phyloP scores from a whole-genome alignment of 2,888 invertebrate genomes.

The Scelioninae gen. 1 region DNA sequence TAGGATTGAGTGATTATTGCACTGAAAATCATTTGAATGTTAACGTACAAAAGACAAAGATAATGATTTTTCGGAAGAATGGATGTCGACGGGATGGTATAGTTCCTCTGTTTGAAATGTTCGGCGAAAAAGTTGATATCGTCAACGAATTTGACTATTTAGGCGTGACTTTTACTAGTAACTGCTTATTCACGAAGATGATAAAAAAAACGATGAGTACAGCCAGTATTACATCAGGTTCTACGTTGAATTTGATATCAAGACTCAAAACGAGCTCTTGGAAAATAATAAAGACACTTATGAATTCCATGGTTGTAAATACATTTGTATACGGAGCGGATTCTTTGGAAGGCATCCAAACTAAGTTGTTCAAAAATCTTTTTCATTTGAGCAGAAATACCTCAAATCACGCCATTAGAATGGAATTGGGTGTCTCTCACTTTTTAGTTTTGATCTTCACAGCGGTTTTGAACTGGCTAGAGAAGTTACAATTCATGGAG shows the following conservation, averaged over 20 bases:
- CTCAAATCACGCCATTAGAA: conserved; percentile 3
- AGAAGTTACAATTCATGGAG: not conserved
- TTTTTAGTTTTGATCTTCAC: conserved; percentile 5
- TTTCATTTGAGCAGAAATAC: not conserved
- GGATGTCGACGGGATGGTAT: conserved; percentile 7
- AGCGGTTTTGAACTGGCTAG: conserved; percentile 12
- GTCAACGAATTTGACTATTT: conserved; percentile 12
- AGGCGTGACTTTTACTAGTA: conserved; percentile 5
- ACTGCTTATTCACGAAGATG: not conserved
- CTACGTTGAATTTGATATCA: not conserved
- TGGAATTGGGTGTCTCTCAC: not conserved
- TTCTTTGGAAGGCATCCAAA: conserved; percentile 3
- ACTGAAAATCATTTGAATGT: not conserved
- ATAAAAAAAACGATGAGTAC: not conserved
- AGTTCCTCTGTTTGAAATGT: not conserved
- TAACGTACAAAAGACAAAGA: conserved; percentile 21
- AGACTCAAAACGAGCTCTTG: conserved; percentile 5
- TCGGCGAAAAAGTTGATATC: conserved; percentile 11
- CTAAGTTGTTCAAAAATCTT: conserved; percentile 8
- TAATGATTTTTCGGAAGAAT: conserved; percentile 17
- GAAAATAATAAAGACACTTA: conserved; percentile 4
- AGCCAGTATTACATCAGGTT: not conserved
- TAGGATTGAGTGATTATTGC: not conserved
- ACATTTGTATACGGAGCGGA: conserved; percentile 12
- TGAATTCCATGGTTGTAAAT: conserved; percentile 17